Evolutionary conservation across 2,113 vertebrate species (phyloP), one percentile per base, ranked within the genome.

Genomic region (Syngnathus typhle): DNA sequence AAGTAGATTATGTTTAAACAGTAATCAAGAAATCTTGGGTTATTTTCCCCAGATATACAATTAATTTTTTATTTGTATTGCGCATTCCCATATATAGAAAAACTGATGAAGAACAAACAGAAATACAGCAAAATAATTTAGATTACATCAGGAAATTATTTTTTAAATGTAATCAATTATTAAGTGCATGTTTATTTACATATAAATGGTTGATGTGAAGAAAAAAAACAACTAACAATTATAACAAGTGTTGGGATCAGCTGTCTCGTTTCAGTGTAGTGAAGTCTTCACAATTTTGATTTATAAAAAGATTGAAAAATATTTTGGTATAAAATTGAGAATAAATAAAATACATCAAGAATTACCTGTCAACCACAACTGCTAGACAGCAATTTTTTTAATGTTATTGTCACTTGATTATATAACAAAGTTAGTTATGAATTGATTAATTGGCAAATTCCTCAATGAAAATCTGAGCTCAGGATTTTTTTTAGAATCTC

Each of bases 401-500:
- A 51, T n/a, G 10, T 51, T 21, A 51, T 51, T 51, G 19, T 21
- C 19, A 8, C 19, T 19, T 51, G 10, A 51, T 51, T 51, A n/a
- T 10, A 19, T 51, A n/a, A 7, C 49, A 54, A 73, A 78, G 58
- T 67, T 21, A 74, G 71, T 69, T 36, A 69, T 73, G 52, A 73
- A 68, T 71, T 75, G 64, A 59, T 68, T 73, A 51, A 69, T 71
- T 47, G 54, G 36, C 38, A 5, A 1, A 67, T 69, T 67, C 73
- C 63, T 55, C 19, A 15, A 71, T 41, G 0, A 70, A 80, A 68
- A 67, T 70, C 54, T 65, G 71, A 81, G 70, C 80, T 82, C 71
- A 68, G 71, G 69, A 39, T 58, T 21, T 27, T 58, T 75, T 71
- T 64, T 54, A 65, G 54, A 44, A 69, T 63, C 58, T 0, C 58